Conservation (phyloP, 2,888 invertebrate genomes). For the Neoascia interrupta region DNA sequence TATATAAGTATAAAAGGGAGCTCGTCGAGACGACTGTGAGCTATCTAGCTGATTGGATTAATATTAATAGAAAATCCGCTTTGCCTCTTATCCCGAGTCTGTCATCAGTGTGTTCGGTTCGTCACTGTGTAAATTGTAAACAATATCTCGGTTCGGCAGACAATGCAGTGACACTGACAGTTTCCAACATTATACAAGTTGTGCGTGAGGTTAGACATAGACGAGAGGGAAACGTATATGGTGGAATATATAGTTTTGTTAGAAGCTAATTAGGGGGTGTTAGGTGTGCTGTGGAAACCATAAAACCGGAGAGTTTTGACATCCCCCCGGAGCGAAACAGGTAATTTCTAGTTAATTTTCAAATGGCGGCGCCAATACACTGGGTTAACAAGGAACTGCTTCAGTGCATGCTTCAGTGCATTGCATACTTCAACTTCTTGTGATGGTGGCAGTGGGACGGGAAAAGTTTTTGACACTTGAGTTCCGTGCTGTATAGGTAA, state of each 20-base stretch:
- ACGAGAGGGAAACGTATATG: neutral
- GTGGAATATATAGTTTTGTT: constrained; percentile 17
- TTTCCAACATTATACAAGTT: constrained; percentile 16
- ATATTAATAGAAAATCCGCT: constrained; percentile 46
- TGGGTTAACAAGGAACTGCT: no score
- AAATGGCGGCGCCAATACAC: constrained; percentile 39
- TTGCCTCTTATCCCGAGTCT: neutral
- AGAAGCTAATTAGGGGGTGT: constrained; percentile 33
- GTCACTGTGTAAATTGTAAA: no score
- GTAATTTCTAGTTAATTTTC: constrained; percentile 43
- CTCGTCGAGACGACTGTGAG: constrained; percentile 20
- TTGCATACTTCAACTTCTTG: no score
- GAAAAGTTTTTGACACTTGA: no score
- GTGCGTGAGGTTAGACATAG: no score
- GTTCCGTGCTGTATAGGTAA: no score
- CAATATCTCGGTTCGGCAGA: constrained; percentile 19
- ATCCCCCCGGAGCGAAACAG: constrained; percentile 20
- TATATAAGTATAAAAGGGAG: no score
- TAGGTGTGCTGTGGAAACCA: neutral
- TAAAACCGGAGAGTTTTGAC: neutral
- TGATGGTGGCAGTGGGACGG: no score
- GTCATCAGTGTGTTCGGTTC: no score
- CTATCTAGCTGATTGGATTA: constrained; percentile 47
- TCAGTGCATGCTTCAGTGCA: no score
- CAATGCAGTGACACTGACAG: constrained; percentile 40